phyloP scores from a whole-genome alignment of 2,888 invertebrate species.

The Sepiola atlantica region DNA sequence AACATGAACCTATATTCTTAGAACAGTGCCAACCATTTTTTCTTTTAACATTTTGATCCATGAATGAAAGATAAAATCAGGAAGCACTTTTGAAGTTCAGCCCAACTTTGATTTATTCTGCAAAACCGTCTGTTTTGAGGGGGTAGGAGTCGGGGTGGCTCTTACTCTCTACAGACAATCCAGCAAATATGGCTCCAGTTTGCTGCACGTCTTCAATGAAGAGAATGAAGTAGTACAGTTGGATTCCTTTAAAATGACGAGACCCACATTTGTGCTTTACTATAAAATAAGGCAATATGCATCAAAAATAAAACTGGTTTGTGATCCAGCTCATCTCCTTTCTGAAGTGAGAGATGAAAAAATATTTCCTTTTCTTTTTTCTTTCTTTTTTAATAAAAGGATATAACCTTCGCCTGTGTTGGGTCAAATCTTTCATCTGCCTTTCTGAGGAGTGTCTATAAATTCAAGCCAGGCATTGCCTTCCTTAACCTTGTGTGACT shows the following conservation, averaged over 20 bases:
- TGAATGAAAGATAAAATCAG: neutral
- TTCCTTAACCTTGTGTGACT: neutral
- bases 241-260: neutral
- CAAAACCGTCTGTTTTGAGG: neutral
- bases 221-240: neutral
- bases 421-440: neutral
- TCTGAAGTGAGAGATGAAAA: neutral
- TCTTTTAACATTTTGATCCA: neutral
- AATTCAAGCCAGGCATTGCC: neutral
- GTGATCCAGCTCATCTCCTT: neutral
- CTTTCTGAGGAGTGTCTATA: neutral
- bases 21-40: neutral
- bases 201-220: neutral
- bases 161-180: neutral
- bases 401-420: neutral
- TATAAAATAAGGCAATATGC: neutral
- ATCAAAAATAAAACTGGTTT: neutral
- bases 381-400: neutral
- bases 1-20: neutral
- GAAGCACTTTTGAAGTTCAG: neutral
- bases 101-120: neutral
- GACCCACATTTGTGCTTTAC: neutral
- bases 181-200: neutral
- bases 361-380: neutral
- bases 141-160: neutral